These are phyloP conservation scores for Oenanthe oenanthe DNA, from an alignment of 2,113 vertebrate species.

Conservation along the genomic window DNA sequence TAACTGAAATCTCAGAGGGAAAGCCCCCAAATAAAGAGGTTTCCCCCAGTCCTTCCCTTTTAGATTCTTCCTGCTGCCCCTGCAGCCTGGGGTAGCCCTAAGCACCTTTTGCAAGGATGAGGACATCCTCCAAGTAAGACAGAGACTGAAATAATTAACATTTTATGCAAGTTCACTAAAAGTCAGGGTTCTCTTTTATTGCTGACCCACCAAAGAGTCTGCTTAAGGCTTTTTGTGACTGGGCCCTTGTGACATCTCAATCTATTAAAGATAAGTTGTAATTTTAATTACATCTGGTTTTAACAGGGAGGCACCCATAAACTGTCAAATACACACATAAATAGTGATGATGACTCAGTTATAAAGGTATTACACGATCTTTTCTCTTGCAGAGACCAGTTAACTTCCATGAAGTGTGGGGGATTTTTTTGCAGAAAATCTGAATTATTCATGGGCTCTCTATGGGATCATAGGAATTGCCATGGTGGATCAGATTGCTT, in stretches of 20 bases:
- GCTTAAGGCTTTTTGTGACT: not conserved
- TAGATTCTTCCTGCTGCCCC: not conserved
- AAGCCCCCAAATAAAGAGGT: rapidly evolving
- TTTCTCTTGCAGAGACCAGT: constrained; percentile 24
- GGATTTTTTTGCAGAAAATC: constrained; percentile 20
- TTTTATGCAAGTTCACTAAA: not conserved
- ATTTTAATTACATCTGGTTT: constrained; percentile 18
- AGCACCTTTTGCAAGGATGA: not conserved
- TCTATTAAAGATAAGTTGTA: not conserved
- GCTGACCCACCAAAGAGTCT: not conserved
- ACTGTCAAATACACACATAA: constrained; percentile 17
- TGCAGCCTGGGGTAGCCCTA: not conserved
- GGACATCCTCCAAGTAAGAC: not conserved
- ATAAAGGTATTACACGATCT: constrained; percentile 12
- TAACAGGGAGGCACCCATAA: constrained; percentile 4
- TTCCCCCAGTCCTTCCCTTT: not conserved
- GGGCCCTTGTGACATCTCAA: not conserved
- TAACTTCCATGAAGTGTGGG: constrained; percentile 15
- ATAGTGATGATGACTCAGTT: constrained; percentile 2
- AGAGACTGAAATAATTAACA: not conserved
- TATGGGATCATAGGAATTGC: constrained; percentile 49
- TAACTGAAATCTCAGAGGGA: not conserved
- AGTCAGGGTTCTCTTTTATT: not conserved
- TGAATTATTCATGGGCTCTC: constrained; percentile 62
- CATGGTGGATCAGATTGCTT: constrained; percentile 35